Base-by-base conservation (phyloP, 2,888 invertebrate species). In the Uropetala carovei region DNA sequence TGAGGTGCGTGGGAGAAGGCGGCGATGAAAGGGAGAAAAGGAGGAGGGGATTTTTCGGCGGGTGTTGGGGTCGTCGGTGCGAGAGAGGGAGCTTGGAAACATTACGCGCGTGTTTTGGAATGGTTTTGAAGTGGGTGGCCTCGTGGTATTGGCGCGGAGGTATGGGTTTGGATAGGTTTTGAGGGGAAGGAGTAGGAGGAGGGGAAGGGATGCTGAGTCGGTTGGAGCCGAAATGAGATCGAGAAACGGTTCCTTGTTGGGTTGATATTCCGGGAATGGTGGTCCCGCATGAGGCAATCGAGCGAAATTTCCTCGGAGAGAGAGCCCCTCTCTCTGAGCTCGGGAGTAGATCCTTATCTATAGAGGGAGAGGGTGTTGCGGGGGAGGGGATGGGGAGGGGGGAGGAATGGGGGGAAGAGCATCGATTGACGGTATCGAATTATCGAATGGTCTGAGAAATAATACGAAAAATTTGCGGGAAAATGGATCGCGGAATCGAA, bases 221-320 rank as follows among this genome's bases (percentile, higher is more conserved):
- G 43, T 43, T 43, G 43, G 43, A 43, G 43, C 43, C 43, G 43
- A 43, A 43, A 64, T 64, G 64, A 64, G 64, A 64, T 64, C 64
- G 56, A 83, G 83, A 83, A 83, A 83, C 83, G 4, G 83, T 83
- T 83, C 83, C 83, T 83, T 83, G 83, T 43, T 83, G 83, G 18
- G 56, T 83, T 57, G 83, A 83, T 57, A 57, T 57, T 57, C 83
- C 57, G 3, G n/a, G 27, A 83, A 83, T 83, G 83, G 83, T 18
- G 56, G 83, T 56, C 83, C 83, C 57, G 18, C 18, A 82, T 82
- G 14, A 43, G 82, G 82, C 30, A 18, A 82, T 43, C 16, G 43
- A 82, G 83, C n/a, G 83, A 43, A 83, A 83, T 83, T 83, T 83
- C 83, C 83, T 83, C n/a, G 83, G 83, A 83, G 83, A 83, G 83